These are phyloP conservation scores for Synergus gifuensis DNA, from an alignment of 2,888 invertebrate genomes.

Conservation along the genomic window DNA sequence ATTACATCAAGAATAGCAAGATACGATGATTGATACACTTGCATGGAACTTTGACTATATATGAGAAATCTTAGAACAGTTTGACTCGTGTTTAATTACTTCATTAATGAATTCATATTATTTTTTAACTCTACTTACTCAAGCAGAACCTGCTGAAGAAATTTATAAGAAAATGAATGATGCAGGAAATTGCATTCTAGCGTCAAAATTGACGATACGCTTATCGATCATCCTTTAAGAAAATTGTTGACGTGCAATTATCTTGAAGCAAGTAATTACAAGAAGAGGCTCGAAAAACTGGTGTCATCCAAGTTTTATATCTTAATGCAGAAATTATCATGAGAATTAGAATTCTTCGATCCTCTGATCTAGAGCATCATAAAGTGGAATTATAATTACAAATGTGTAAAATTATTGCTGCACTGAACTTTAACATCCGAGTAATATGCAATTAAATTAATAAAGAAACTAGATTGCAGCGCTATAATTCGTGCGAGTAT, in stretches of 20 bases:
- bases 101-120: neutral
- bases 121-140: neutral
- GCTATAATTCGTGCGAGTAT: slow-evolving; percentile 10
- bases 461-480: slow-evolving; percentile 7
- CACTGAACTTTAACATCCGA: neutral
- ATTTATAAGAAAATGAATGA: neutral
- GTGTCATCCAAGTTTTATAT: neutral
- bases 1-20: slow-evolving; percentile 7
- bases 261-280: neutral
- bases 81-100: neutral
- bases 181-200: neutral
- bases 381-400: neutral
- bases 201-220: neutral
- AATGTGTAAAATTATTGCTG: slow-evolving; percentile 17
- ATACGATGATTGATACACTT: neutral
- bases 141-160: neutral
- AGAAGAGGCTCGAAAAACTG: neutral
- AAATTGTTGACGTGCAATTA: slow-evolving; percentile 14
- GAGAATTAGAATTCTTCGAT: neutral
- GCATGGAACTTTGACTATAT: neutral
- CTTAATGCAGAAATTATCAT: slow-evolving; percentile 4
- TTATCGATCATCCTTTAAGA: neutral
- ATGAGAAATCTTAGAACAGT: neutral
- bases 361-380: neutral
- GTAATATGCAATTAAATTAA: slow-evolving; percentile 26